Conservation (phyloP, 2,113 vertebrate species). For the Carassius gibelio region DNA sequence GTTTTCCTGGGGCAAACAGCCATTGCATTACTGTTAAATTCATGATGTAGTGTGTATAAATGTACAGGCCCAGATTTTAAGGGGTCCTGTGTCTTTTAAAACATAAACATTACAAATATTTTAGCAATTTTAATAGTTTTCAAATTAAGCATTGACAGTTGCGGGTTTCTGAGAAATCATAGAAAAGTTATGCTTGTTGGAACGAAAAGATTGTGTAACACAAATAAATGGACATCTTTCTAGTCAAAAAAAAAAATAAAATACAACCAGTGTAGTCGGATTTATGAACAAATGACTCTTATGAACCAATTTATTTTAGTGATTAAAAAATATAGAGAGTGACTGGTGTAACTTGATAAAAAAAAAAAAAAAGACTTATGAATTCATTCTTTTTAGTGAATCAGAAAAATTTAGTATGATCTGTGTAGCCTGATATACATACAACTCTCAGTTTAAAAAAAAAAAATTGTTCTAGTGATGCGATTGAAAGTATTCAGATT, state of each 20-base stretch:
- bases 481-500: not conserved
- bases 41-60: slow-evolving; percentile 35
- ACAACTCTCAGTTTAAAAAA: no score
- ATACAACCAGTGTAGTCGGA: not conserved
- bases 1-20: slow-evolving; percentile 62
- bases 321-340: no score
- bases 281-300: not conserved
- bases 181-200: slow-evolving; percentile 27
- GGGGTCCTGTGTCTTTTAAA: not conserved
- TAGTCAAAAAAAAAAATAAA: no score
- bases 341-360: no score
- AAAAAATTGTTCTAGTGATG: not conserved
- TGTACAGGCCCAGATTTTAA: not conserved
- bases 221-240: no score
- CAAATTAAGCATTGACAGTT: not conserved
- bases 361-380: no score
- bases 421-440: no score
- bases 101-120: not conserved
- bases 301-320: no score
- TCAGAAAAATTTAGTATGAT: no score
- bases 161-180: slow-evolving; percentile 36
- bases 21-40: slow-evolving; percentile 66
- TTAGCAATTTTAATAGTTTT: not conserved
- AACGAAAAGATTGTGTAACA: not conserved
- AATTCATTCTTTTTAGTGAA: no score